These are phyloP conservation scores for Eretmochelys imbricata DNA, from an alignment of 2,113 vertebrate species.

Conservation along the genomic window DNA sequence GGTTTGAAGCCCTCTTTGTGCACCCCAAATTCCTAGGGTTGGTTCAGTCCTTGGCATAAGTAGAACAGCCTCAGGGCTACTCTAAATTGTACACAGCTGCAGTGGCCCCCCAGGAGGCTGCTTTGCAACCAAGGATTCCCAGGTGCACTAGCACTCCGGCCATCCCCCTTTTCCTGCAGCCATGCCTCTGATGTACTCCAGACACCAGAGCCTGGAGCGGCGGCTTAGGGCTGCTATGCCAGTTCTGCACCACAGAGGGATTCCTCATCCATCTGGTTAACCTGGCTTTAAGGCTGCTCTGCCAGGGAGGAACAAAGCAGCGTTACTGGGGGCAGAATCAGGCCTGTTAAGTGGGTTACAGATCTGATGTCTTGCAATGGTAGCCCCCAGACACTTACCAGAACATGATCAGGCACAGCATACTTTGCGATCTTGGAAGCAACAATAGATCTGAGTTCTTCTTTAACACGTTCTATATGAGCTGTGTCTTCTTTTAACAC, in stretches of 20 bases:
- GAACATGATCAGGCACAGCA: conserved; percentile 90
- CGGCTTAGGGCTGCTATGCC: neutral
- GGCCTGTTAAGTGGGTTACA: neutral
- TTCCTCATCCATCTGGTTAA: neutral
- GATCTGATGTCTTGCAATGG: neutral
- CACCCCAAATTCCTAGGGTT: neutral
- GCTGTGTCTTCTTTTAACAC: conserved; percentile 83
- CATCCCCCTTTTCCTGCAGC: neutral
- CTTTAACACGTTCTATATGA: conserved; percentile 65
- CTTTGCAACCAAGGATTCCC: neutral
- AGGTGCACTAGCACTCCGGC: neutral
- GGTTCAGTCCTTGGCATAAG: neutral
- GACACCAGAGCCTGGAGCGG: neutral
- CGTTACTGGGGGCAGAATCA: neutral
- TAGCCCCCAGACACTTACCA: conserved; percentile 80
- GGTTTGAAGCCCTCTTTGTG: neutral
- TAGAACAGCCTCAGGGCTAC: neutral
- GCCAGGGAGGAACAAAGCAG: neutral
- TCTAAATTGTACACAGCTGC: neutral
- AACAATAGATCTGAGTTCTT: conserved; percentile 84
- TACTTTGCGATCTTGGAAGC: conserved; percentile 92
- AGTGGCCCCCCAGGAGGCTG: neutral
- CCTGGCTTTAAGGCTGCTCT: neutral
- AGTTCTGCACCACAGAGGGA: neutral
- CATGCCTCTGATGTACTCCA: neutral